Base-by-base conservation (phyloP, 2,797 vertebrate species). In the Cyprinodon diabolis region DNA sequence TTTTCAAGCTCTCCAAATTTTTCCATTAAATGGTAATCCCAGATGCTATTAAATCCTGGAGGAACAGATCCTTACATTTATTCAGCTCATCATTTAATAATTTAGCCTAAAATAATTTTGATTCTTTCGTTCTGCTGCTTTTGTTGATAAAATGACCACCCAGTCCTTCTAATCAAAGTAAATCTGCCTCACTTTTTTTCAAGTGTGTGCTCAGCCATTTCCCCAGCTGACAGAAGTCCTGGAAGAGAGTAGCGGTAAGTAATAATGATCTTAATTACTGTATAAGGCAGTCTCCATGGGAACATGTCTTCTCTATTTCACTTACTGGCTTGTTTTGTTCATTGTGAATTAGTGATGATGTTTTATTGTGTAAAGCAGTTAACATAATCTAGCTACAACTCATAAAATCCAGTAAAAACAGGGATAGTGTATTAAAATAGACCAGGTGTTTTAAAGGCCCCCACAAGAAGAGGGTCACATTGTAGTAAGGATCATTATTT, bases 271-370 rank as follows among this genome's bases (percentile, higher is more conserved):
- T 83, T 78, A 83, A 81, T 72, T 81, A 76, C 82, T 80, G 71
- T 80, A 83, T 87, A 86, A 74, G 10, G 72, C 78, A 2, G 78
- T 93, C 83, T 81, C 90, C 92, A 92, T 92, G 82, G 87, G 80
- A 92, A 90, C 91, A 71, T 75, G 71, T 78, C 76, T 88, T 45
- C 52, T 71, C 75, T 67, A 57, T 77, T 72, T 77, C 37, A 70
- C 66, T 73, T 76, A 51, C 74, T 78, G 74, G 80, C 72, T 81
- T 25, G 19, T 67, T 68, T 48, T 73, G 51, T 77, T 68, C n/a
- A 67, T 37, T 49, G 7, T 52, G 37, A 66, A 35, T 47, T 40
- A 62, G 7, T 40, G 4, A 40, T 62, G 35, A 7, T 54, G 19
- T 40, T 62, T 37, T 62, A 35, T 17, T 58, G 14, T 58, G 25